Evolutionary conservation across 2,113 vertebrate genomes (phyloP).

Genomic region (Phoenicopterus ruber): DNA sequence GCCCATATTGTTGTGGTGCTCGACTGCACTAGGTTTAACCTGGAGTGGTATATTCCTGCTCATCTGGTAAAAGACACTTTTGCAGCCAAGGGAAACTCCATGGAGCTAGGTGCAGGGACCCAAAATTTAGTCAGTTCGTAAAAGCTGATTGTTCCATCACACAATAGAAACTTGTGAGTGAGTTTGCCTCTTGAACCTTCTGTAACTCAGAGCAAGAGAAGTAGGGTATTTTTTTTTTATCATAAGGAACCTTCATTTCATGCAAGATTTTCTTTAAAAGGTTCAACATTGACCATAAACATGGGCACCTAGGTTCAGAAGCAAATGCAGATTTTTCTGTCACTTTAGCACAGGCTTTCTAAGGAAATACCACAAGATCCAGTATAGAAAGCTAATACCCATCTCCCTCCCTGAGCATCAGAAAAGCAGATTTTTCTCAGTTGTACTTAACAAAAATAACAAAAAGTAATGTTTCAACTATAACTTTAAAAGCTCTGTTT

Average conservation of each 20-base stretch:
- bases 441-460: not conserved
- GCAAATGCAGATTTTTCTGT: not conserved
- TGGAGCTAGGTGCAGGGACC: no score
- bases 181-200: not conserved
- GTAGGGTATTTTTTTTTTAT: not conserved
- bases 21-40: not conserved
- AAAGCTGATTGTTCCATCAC: not conserved
- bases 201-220: not conserved
- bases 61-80: not conserved
- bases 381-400: not conserved
- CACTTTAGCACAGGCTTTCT: not conserved
- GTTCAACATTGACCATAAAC: not conserved
- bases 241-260: not conserved
- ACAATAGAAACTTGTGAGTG: not conserved
- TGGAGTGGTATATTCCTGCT: not conserved
- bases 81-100: not conserved
- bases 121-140: not conserved
- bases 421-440: not conserved
- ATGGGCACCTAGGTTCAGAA: not conserved
- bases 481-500: constrained; percentile 27
- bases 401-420: not conserved
- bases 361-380: not conserved
- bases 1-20: not conserved
- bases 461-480: not conserved
- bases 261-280: not conserved